Evolutionary conservation across 2,888 invertebrate genomes (phyloP).

Genomic region (Cantharis rufa): DNA sequence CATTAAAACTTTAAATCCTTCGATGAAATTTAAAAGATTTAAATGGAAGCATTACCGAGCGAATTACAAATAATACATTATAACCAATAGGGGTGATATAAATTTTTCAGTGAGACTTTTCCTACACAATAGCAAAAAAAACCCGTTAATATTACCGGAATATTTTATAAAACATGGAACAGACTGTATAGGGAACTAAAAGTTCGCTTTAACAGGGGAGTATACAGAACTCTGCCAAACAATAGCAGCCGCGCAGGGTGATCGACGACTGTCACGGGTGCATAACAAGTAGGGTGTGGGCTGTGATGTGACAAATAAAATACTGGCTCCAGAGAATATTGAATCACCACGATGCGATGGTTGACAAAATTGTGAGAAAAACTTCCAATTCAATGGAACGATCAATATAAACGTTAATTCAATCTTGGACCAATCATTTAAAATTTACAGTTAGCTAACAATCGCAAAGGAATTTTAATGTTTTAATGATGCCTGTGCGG

Average conservation of each 20-base stretch:
- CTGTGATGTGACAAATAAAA: constrained; percentile 42
- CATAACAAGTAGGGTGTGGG: constrained; percentile 40
- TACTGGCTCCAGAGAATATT: constrained; percentile 24
- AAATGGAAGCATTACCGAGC: neutral
- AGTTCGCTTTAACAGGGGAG: constrained; percentile 17
- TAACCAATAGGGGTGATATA: constrained; percentile 3
- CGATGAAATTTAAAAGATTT: neutral
- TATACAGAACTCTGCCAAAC: constrained; percentile 38
- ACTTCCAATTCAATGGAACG: neutral
- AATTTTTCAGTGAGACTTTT: constrained; percentile 1
- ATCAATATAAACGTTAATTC: neutral
- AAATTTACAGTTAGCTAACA: neutral
- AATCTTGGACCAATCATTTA: neutral
- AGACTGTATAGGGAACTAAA: constrained; percentile 26
- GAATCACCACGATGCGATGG: neutral
- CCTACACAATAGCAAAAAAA: constrained; percentile 4
- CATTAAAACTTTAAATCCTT: neutral
- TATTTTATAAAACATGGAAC: constrained; percentile 12
- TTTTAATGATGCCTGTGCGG: neutral
- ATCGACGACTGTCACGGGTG: constrained; percentile 44
- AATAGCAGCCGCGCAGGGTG: constrained; percentile 40
- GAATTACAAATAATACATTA: neutral
- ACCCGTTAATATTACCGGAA: constrained; percentile 19
- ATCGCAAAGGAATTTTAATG: neutral
- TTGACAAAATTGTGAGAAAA: constrained; percentile 2